phyloP scores from a whole-genome alignment of 2,888 invertebrate species.

The Sussaba pulchella region DNA sequence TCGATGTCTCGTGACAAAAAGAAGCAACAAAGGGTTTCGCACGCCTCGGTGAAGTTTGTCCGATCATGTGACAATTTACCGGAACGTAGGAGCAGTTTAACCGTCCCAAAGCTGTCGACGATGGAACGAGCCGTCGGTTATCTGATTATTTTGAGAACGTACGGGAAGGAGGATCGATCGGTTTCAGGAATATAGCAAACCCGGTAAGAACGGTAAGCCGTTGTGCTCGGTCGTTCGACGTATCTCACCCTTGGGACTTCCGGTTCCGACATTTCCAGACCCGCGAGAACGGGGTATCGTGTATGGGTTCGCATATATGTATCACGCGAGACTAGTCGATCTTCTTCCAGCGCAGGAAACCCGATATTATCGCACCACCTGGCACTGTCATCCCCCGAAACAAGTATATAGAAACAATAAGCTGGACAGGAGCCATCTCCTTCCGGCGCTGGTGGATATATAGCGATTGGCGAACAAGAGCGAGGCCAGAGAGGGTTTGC shows the following conservation, averaged over 20 bases:
- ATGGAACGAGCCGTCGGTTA: constrained; percentile 26
- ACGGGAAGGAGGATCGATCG: constrained; percentile 33
- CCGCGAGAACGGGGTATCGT: constrained; percentile 29
- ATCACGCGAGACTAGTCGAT: constrained; percentile 47
- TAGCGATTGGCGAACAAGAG: constrained; percentile 35
- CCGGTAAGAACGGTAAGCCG: constrained; percentile 43
- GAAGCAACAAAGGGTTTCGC: background rate
- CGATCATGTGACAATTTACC: constrained; percentile 7
- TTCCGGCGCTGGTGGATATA: constrained; percentile 39
- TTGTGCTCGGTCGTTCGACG: constrained; percentile 53
- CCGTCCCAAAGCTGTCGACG: constrained; percentile 29
- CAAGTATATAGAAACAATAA: constrained; percentile 67
- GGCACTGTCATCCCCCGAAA: constrained; percentile 64
- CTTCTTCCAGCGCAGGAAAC: constrained; percentile 64
- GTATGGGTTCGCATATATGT: constrained; percentile 18
- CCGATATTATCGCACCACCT: constrained; percentile 68
- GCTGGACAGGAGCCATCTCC: constrained; percentile 63
- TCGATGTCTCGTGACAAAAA: background rate
- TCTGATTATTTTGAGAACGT: constrained; percentile 44
- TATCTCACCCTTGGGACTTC: constrained; percentile 62
- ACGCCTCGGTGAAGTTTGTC: constrained; percentile 15
- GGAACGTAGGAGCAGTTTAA: constrained; percentile 12
- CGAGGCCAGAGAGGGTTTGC: background rate
- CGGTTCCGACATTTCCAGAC: constrained; percentile 61
- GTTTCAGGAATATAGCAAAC: constrained; percentile 34